These are phyloP conservation scores for Origma solitaria DNA, from an alignment of 2,113 vertebrate species.

Conservation along the genomic window DNA sequence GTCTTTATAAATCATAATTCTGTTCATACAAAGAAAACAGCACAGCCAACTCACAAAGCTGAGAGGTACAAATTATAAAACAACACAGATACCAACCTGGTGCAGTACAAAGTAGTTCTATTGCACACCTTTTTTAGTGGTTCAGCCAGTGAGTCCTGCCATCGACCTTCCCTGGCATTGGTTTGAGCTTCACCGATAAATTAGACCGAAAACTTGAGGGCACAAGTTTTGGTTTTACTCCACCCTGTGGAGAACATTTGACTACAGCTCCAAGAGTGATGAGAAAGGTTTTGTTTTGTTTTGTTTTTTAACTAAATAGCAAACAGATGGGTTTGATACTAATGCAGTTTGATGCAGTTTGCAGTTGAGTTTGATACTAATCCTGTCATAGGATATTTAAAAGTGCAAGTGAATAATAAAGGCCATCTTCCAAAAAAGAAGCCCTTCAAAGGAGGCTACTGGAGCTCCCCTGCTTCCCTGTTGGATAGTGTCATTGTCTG, in stretches of 20 bases:
- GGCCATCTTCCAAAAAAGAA: neutral
- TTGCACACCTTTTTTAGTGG: neutral
- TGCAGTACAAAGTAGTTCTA: neutral
- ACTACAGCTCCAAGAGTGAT: neutral
- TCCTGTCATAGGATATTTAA: neutral
- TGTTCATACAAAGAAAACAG: neutral
- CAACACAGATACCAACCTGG: neutral
- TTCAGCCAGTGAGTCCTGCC: neutral
- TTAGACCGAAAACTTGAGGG: neutral
- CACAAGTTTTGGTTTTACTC: neutral
- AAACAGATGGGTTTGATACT: neutral
- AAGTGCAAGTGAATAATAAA: neutral
- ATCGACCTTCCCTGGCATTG: neutral
- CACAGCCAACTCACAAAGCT: neutral
- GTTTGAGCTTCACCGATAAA: neutral
- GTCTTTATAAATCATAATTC: neutral
- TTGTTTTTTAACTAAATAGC: neutral
- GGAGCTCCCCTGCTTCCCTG: neutral
- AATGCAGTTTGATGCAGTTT: too few species aligned
- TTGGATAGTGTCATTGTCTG: neutral
- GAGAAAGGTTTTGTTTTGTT: neutral
- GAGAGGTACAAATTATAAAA: neutral
- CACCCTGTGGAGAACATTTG: neutral
- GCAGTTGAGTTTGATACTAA: too few species aligned
- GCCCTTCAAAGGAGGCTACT: neutral